Base-by-base conservation (phyloP, 2,797 vertebrate genomes). In the Tragelaphus eurycerus region DNA sequence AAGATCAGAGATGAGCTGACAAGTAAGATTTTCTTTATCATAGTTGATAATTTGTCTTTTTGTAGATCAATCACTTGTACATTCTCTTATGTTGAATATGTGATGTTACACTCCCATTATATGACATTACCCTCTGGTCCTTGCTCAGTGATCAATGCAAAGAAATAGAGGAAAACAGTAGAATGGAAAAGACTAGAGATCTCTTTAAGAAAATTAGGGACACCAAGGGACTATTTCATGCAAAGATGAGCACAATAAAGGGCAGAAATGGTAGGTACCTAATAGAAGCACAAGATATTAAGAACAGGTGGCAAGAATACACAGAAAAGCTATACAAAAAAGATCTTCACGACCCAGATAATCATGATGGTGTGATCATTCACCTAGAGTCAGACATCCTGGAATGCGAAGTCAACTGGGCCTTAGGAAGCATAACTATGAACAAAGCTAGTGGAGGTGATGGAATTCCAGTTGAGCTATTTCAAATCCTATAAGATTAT, bases 341-440 rank as follows among this genome's bases (percentile, higher is more conserved):
- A 34, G 0, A 0, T 67, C 9, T 1, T 67, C n/a, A 21, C 0
- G n/a, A 67, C 17, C n/a, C 64, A 6, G n/a, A 67, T 34, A 67
- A 67, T 10, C 64, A 34, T 0, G 0, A 34, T 67, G 64, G 17
- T 34, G 64, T 34, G 64, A 21, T 67, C 64, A 67, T 17, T 57
- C 64, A 67, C 17, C n/a, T 67, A 34, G 2, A 67, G 64, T 34
- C 17, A 34, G 64, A 67, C 17, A 67, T 67, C 2, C n/a, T 67
- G 17, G 17, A 34, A 67, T 21, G 4, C 0, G 2, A 67, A 34
- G 64, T 11, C 64, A 67, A 34, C 1, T 11, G 17, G 17, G 64
- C n/a, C 2, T 67, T 34, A 6, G n/a, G n/a, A 67, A 67, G n/a
- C 64, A 21, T 67, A 19, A 34, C 62, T 64, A 64, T 34, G n/a